Evolutionary conservation across 2,797 vertebrate species (phyloP).

Genomic region (Sparus aurata): DNA sequence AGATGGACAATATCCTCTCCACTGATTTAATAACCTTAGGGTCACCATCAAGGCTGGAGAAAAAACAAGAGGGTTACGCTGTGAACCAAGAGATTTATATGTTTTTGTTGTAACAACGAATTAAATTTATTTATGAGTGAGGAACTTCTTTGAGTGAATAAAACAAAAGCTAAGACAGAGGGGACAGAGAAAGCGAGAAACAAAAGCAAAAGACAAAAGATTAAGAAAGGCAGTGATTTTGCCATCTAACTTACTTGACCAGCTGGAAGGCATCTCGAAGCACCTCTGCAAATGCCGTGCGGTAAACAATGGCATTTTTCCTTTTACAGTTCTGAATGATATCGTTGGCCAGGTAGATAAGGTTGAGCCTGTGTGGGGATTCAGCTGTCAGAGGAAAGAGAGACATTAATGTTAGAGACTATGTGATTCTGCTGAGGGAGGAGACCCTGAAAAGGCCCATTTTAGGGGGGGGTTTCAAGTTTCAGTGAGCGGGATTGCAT

Average conservation of each 20-base stretch:
- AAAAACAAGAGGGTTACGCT: background rate
- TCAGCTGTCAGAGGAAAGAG: slow-evolving; percentile 83
- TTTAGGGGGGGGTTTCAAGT: background rate
- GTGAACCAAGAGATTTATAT: slow-evolving; percentile 12
- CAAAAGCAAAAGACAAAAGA: background rate
- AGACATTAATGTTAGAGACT: background rate
- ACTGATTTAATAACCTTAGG: slow-evolving; percentile 91
- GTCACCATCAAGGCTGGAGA: slow-evolving; percentile 85
- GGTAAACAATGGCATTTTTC: slow-evolving; percentile 95
- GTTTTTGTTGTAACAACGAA: slow-evolving; percentile 18
- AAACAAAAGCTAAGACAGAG: slow-evolving; percentile 17
- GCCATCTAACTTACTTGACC: slow-evolving; percentile 89
- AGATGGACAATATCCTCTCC: slow-evolving; percentile 96
- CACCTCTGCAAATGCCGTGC: slow-evolving; percentile 94
- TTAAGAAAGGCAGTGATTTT: background rate
- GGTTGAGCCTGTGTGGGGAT: slow-evolving; percentile 92
- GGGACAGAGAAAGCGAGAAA: background rate
- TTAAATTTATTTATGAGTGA: slow-evolving; percentile 29
- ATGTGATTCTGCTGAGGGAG: background rate
- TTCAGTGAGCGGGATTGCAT: too few species aligned
- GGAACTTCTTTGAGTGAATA: slow-evolving; percentile 3
- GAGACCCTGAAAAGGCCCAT: background rate
- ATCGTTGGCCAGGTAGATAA: slow-evolving; percentile 97
- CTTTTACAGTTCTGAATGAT: slow-evolving; percentile 99
- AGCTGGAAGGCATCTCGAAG: slow-evolving; percentile 92